Conservation (phyloP, 2,113 vertebrate species). For the Sceloporus undulatus region DNA sequence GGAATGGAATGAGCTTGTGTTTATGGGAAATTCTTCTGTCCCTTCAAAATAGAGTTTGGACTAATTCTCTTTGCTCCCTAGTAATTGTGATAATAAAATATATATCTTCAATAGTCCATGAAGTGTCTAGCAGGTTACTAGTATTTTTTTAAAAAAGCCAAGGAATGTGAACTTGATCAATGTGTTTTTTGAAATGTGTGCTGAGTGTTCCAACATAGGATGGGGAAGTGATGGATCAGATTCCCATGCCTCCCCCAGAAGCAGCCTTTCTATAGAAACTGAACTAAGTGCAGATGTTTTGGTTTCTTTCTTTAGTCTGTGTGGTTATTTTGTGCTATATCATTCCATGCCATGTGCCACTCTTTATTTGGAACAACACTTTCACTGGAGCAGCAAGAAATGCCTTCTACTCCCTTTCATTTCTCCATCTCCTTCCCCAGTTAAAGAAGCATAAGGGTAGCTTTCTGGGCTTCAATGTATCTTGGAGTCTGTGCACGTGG, state of each 20-base stretch:
- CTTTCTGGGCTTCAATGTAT: background rate
- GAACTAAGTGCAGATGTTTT: background rate
- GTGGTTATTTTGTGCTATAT: background rate
- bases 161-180: background rate
- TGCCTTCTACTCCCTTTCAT: no score
- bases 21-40: background rate
- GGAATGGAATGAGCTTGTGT: background rate
- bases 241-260: background rate
- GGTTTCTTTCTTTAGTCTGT: background rate
- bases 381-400: background rate
- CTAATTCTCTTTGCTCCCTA: background rate
- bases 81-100: background rate
- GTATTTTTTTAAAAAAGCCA: background rate
- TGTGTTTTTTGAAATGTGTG: background rate
- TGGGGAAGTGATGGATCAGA: background rate
- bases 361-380: background rate
- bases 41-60: background rate
- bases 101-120: background rate
- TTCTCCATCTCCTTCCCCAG: no score
- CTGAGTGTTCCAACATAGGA: background rate
- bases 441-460: background rate
- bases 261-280: background rate
- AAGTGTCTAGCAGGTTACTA: background rate
- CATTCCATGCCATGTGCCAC: no score
- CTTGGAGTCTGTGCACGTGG: conserved; percentile 68